These are phyloP conservation scores for Embidobia sp. DNA, from an alignment of 2,888 invertebrate species.

Conservation along the genomic window DNA sequence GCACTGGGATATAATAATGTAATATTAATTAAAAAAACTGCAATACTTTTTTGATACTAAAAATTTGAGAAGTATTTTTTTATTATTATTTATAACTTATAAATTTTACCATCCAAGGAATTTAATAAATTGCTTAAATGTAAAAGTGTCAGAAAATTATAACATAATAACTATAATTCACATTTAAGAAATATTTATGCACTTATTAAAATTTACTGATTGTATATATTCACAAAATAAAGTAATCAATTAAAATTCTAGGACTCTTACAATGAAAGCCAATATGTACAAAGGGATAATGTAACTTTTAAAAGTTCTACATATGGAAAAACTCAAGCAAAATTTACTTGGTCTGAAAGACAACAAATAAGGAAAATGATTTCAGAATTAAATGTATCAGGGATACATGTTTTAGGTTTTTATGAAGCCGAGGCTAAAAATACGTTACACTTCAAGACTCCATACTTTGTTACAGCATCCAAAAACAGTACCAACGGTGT, in stretches of 20 bases:
- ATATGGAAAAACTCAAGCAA: constrained; percentile 22
- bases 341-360: constrained; percentile 17
- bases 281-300: constrained; percentile 15
- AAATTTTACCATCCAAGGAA: too few species aligned
- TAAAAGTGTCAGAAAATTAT: too few species aligned
- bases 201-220: too few species aligned
- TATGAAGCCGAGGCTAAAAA: constrained; percentile 47
- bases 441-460: constrained; percentile 28
- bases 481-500: constrained; percentile 52
- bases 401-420: constrained; percentile 64
- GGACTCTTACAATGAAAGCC: constrained; percentile 4
- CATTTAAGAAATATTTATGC: too few species aligned
- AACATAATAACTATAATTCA: too few species aligned
- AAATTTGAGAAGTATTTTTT: too few species aligned
- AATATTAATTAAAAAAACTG: too few species aligned
- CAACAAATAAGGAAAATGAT: constrained; percentile 16
- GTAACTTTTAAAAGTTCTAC: constrained; percentile 14
- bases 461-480: constrained; percentile 62
- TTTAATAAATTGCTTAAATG: too few species aligned
- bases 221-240: too few species aligned
- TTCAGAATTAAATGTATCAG: background rate
- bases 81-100: too few species aligned
- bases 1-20: too few species aligned
- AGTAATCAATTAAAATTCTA: constrained; percentile 3
- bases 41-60: too few species aligned